phyloP scores from a whole-genome alignment of 2,113 vertebrate genomes.

The Nestor notabilis region DNA sequence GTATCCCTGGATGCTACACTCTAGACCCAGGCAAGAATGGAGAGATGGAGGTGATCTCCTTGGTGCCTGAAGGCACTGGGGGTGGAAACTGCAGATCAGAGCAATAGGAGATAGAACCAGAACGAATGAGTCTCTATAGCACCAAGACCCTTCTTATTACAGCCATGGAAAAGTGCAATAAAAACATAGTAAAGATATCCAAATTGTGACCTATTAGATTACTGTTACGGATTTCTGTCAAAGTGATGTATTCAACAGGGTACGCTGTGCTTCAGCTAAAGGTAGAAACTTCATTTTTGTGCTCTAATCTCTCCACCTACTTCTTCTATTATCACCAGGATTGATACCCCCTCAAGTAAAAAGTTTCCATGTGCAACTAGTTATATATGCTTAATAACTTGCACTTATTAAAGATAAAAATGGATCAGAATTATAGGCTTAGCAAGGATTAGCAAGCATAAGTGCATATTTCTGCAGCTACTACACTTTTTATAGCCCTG shows the following conservation, averaged over 20 bases:
- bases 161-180: neutral
- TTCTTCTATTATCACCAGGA: constrained; percentile 39
- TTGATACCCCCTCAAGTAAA: constrained; percentile 39
- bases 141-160: neutral
- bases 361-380: constrained; percentile 49
- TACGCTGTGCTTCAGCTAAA: constrained; percentile 39
- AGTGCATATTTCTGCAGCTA: constrained; percentile 51
- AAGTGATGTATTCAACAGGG: constrained; percentile 23
- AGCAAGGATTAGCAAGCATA: constrained; percentile 53
- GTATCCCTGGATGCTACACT: neutral
- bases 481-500: constrained; percentile 67
- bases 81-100: neutral
- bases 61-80: neutral
- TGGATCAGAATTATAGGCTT: constrained; percentile 60
- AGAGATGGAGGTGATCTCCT: neutral
- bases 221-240: constrained; percentile 34
- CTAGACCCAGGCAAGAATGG: neutral
- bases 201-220: constrained; percentile 31
- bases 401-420: constrained; percentile 66
- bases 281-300: constrained; percentile 49
- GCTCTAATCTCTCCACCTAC: constrained; percentile 49
- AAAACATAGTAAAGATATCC: neutral
- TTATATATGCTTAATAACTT: constrained; percentile 57
- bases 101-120: neutral
- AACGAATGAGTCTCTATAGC: neutral